Conservation (phyloP, 2,888 invertebrate species). For the Deilephila elpenor region DNA sequence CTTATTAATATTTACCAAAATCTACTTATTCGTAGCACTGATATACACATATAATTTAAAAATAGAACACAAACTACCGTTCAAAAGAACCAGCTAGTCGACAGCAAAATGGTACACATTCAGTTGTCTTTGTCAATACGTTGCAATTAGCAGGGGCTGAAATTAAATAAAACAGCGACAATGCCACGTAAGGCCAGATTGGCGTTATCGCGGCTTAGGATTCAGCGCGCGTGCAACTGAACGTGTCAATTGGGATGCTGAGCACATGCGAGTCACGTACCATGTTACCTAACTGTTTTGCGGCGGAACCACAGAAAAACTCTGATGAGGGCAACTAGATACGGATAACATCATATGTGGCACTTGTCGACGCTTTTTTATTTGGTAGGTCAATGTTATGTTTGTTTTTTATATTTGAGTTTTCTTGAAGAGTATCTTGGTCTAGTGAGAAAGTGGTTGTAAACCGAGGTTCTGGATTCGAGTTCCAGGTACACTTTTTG, state of each 20-base stretch:
- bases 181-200: conserved; percentile 27
- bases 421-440: neutral
- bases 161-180: conserved; percentile 42
- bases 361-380: neutral
- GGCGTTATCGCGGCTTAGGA: conserved; percentile 47
- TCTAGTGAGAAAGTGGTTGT: no score
- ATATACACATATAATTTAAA: no score
- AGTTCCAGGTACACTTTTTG: no score
- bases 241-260: conserved; percentile 69
- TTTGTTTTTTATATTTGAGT: neutral
- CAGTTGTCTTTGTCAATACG: conserved; percentile 28
- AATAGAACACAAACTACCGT: no score
- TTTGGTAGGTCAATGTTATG: neutral
- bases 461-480: no score
- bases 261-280: conserved; percentile 73
- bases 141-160: conserved; percentile 36
- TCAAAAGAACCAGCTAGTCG: neutral
- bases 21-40: no score
- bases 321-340: conserved; percentile 53
- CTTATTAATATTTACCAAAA: no score
- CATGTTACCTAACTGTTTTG: conserved; percentile 73
- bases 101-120: neutral
- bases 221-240: conserved; percentile 69
- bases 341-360: conserved; percentile 33
- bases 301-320: conserved; percentile 59